Percentiles rank a stretch among this genome's conserved stretches.
phyloP scores from a whole-genome alignment of 1,140 invertebrate genomes.

The Trypoxylus dichotomus region DNA sequence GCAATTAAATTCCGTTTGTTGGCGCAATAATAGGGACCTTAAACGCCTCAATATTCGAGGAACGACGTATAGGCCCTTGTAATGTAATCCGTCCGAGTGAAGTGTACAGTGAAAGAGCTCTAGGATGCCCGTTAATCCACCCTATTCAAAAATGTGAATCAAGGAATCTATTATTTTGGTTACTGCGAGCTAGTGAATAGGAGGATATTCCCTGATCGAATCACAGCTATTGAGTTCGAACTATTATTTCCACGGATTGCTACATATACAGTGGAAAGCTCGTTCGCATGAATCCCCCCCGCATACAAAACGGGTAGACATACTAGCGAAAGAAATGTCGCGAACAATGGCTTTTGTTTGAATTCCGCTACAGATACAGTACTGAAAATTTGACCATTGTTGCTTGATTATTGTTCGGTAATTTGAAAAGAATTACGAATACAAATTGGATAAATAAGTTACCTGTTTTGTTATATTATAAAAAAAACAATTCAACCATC shows the following conservation, averaged over 20 bases:
- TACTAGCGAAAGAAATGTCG: neutral
- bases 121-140: neutral
- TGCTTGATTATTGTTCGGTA: neutral
- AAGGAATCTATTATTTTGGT: constrained; percentile 23
- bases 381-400: neutral
- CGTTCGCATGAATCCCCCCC: neutral
- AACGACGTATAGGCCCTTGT: neutral
- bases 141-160: constrained; percentile 19
- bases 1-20: constrained; percentile 4
- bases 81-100: neutral
- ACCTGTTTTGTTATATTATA: no score
- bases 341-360: neutral
- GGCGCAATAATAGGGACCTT: neutral
- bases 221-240: constrained; percentile 11
- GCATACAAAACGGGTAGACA: neutral
- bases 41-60: neutral
- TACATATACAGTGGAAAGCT: neutral
- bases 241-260: constrained; percentile 10
- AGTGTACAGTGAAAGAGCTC: neutral
- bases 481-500: no score
- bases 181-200: neutral
- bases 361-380: neutral
- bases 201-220: constrained; percentile 16
- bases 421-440: neutral
- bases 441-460: no score